phyloP scores from a whole-genome alignment of 2,888 invertebrate genomes.

The Lepeophtheirus nordmannii region DNA sequence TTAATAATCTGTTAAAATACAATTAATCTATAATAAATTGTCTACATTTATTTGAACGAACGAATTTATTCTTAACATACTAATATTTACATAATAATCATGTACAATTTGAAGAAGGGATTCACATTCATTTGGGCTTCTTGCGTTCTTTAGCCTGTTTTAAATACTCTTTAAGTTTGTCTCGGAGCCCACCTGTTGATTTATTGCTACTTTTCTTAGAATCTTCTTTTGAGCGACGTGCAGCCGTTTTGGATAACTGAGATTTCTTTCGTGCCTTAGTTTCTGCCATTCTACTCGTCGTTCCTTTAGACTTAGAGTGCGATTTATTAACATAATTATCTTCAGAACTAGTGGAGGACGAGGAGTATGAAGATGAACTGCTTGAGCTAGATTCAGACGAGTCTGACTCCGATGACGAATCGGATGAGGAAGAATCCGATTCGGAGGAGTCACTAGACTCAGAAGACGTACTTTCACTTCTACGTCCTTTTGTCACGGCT shows the following conservation, averaged over 20 bases:
- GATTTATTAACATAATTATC: neutral
- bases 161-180: conserved; percentile 15
- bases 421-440: neutral
- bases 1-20: too few species aligned
- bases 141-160: neutral
- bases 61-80: too few species aligned
- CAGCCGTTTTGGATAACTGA: neutral
- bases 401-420: neutral
- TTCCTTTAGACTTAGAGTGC: neutral
- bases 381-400: neutral
- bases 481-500: neutral
- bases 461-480: neutral
- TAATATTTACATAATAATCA: too few species aligned
- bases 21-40: too few species aligned
- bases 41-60: too few species aligned
- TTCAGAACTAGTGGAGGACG: neutral
- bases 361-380: conserved; percentile 2
- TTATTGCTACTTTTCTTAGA: neutral
- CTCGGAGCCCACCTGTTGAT: neutral
- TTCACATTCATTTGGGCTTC: too few species aligned
- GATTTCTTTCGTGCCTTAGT: neutral
- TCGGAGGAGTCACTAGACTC: neutral
- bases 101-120: too few species aligned
- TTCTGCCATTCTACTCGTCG: neutral
- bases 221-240: neutral